These are phyloP conservation scores for Paelopatides confundens DNA, from an alignment of 53 echinoderm and acorn worm genomes.

Conservation along the genomic window DNA sequence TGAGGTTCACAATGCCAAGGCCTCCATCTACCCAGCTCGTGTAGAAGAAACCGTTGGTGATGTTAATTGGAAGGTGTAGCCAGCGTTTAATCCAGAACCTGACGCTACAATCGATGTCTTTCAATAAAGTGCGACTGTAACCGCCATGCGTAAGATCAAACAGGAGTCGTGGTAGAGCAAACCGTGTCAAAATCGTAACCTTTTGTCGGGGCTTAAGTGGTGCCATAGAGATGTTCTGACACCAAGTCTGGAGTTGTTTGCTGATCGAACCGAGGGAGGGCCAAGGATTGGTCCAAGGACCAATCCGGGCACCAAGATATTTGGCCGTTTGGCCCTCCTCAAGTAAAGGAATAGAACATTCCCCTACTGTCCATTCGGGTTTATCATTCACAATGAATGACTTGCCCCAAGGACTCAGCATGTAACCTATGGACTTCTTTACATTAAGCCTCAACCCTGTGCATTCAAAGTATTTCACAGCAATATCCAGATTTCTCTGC, in stretches of 20 bases:
- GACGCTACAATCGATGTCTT: background rate
- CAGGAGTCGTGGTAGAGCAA: background rate
- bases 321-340: background rate
- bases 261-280: background rate
- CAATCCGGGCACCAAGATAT: background rate
- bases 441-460: too few relatives aligned
- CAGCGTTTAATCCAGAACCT: background rate
- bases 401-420: background rate
- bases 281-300: background rate
- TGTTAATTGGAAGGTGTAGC: background rate
- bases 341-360: background rate
- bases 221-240: background rate
- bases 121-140: background rate
- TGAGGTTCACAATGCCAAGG: background rate
- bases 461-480: too few relatives aligned
- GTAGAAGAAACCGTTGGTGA: background rate
- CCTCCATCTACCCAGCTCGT: background rate
- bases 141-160: constrained; percentile 4
- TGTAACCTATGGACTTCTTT: constrained; percentile 16
- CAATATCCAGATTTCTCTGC: too few relatives aligned
- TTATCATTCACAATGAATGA: too few relatives aligned
- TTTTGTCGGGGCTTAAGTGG: background rate
- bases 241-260: background rate
- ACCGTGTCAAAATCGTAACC: background rate
- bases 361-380: background rate